Evolutionary conservation across 2,797 vertebrate species (phyloP), one percentile per base, ranked within the genome.

Genomic region (Notamacropus eugenii): DNA sequence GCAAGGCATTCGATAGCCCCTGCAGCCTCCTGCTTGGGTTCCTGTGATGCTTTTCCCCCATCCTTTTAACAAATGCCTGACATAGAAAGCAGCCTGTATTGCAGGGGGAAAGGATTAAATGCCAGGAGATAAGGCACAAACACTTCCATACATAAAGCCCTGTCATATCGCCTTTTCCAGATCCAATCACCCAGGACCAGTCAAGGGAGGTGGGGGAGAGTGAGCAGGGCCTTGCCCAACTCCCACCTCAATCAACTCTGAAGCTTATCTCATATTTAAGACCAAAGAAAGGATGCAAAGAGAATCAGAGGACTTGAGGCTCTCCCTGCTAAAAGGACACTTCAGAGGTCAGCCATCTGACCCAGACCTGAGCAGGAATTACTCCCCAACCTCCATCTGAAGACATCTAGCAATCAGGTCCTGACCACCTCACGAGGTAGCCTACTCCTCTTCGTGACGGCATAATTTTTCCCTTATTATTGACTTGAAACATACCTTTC

Each of bases 1-100:
- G 97, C 58, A 46, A 96, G 92, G 31, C 16, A 96, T 56, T 91
- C 92, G 94, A 95, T 90, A 50, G 94, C 62, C 93, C 5, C 74
- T 91, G 50, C 34, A 0, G 92, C 19, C 92, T 92, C 57, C 95
- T 67, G 93, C 27, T 29, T 14, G 93, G 93, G 50, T 92, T 54
- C 54, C 90, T 82, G 14, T 46, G 55, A 55, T 92, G 56, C 90
- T 94, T 82, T 93, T 12, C 59, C 52, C 74, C 93, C 54, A 27
- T 93, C 95, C 93, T 95, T 87, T 50, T 96, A 59, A 95, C 67
- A 95, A 94, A 92, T 34, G 40, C 92, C 0, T 0, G 58, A 67
- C 55, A 95, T 91, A 96, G 90, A 96, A 97, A 95, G 74, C 50
- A 67, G 46, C 54, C 52, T 50, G 50, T 34, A 57, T 54, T 55